Conservation (phyloP, 2,888 invertebrate species). For the Dilophus febrilis region DNA sequence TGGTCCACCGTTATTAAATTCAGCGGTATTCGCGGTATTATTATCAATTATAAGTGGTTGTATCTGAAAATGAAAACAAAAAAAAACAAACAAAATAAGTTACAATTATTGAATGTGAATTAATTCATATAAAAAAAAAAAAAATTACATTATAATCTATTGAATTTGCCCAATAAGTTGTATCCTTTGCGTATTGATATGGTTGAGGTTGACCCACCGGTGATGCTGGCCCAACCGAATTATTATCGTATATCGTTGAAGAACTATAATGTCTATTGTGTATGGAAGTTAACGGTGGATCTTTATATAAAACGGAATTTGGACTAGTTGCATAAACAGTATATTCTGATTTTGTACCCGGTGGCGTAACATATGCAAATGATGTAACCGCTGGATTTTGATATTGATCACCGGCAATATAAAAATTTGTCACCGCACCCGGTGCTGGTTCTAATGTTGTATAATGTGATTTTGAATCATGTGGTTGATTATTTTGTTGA, state of each 20-base stretch:
- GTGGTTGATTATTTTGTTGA: constrained; percentile 1
- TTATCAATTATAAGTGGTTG: constrained; percentile 8
- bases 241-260: constrained; percentile 18
- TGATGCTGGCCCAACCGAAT: constrained; percentile 16
- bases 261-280: constrained; percentile 18
- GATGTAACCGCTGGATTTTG: constrained; percentile 5
- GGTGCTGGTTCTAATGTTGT: constrained; percentile 9
- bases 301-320: constrained; percentile 13
- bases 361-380: constrained; percentile 7
- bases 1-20: constrained; percentile 8
- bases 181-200: constrained; percentile 7
- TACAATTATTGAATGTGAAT: no score
- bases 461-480: constrained; percentile 9
- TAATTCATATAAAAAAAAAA: no score
- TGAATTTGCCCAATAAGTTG: constrained; percentile 7
- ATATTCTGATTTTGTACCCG: constrained; percentile 5
- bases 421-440: constrained; percentile 7
- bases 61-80: no score
- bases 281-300: constrained; percentile 23
- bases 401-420: constrained; percentile 8
- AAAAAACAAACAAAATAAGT: not conserved
- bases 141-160: constrained; percentile 5
- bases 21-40: constrained; percentile 3
- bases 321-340: constrained; percentile 8
- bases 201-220: constrained; percentile 8